Evolutionary conservation across 1,140 invertebrate species (phyloP).

Genomic region (Drosophila sulfurigaster): DNA sequence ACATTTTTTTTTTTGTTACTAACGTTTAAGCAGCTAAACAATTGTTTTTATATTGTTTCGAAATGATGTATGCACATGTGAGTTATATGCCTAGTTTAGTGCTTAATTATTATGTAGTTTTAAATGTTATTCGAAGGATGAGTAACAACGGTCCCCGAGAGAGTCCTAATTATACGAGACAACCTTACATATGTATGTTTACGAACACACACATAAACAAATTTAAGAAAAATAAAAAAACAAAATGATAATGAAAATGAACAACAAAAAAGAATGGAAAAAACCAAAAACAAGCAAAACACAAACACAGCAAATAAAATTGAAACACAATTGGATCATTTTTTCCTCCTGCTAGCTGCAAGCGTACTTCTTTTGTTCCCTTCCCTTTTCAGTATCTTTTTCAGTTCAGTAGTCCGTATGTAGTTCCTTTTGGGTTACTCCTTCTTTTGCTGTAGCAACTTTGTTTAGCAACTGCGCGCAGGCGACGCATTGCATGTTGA

Average conservation of each 20-base stretch:
- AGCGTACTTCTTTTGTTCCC: constrained; percentile 29
- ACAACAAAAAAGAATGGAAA: constrained; percentile 2
- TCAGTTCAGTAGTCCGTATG: constrained; percentile 14
- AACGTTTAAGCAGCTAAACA: constrained; percentile 72
- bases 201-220: constrained; percentile 45
- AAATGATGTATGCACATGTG: constrained; percentile 52
- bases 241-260: constrained; percentile 27
- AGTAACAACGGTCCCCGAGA: constrained; percentile 11
- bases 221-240: constrained; percentile 36
- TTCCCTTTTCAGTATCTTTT: background rate
- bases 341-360: constrained; percentile 35
- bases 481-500: constrained; percentile 46
- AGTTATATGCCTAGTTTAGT: constrained; percentile 74
- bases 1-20: constrained; percentile 62
- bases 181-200: constrained; percentile 46
- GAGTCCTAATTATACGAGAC: constrained; percentile 47
- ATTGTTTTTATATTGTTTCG: constrained; percentile 63
- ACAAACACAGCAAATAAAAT: constrained; percentile 68
- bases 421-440: constrained; percentile 1
- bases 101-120: constrained; percentile 80
- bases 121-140: constrained; percentile 63
- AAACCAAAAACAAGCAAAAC: constrained; percentile 17
- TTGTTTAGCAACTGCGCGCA: constrained; percentile 48
- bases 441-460: background rate
- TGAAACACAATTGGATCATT: constrained; percentile 35